These are phyloP conservation scores for Equus przewalskii DNA, from an alignment of 2,113 vertebrate species.

Conservation along the genomic window DNA sequence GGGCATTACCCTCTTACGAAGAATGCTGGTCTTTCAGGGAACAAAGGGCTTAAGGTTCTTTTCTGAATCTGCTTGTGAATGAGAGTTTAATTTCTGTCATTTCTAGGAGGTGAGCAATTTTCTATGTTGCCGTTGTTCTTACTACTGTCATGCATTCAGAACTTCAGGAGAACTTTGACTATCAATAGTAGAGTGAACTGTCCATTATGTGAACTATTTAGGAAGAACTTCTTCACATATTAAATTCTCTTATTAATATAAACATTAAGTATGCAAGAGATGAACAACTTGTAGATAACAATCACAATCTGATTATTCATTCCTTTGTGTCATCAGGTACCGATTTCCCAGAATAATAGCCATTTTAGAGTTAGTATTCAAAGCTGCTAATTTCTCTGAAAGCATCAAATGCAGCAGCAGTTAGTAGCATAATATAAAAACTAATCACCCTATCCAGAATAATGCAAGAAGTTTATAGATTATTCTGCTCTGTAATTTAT, in stretches of 20 bases:
- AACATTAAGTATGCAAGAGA: neutral
- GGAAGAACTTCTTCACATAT: conserved; percentile 16
- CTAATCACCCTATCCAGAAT: neutral
- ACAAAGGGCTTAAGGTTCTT: neutral
- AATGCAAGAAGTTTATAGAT: neutral
- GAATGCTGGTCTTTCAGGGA: neutral
- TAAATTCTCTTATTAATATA: conserved; percentile 48
- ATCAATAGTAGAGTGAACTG: neutral
- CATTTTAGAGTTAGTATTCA: conserved; percentile 64
- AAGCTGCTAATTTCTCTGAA: conserved; percentile 62
- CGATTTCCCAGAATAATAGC: neutral
- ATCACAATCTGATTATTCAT: conserved; percentile 6
- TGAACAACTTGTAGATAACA: conserved; percentile 10
- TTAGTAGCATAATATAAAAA: conserved; percentile 42
- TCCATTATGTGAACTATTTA: neutral
- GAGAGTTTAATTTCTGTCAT: neutral
- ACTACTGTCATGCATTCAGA: neutral
- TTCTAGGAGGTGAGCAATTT: conserved; percentile 46
- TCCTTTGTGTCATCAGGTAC: neutral
- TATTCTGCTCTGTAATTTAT: neutral
- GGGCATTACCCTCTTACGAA: neutral
- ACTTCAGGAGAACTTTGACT: conserved; percentile 6
- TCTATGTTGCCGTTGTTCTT: neutral
- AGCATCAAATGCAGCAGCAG: conserved; percentile 61
- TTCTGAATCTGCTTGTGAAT: conserved; percentile 4